Evolutionary conservation across 2,888 invertebrate species (phyloP).

Genomic region (Drosophila prostipennis): DNA sequence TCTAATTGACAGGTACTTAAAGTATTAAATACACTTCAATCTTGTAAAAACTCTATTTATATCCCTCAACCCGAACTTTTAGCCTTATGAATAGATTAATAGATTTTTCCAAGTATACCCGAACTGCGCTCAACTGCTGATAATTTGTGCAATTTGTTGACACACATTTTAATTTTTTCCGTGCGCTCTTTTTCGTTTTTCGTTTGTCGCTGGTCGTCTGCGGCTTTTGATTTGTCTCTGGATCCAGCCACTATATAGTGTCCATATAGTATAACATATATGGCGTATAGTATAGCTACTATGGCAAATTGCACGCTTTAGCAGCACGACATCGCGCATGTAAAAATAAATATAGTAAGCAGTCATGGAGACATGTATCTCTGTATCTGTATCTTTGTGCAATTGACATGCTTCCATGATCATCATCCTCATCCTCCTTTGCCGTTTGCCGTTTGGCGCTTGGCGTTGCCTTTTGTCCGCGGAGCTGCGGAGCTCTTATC

Average conservation of each 20-base stretch:
- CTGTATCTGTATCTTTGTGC: slow-evolving; percentile 35
- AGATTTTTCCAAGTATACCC: neutral
- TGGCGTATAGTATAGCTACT: neutral
- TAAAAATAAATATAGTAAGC: slow-evolving; percentile 10
- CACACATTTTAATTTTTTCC: slow-evolving; percentile 64
- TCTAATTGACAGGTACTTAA: too few species aligned
- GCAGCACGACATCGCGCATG: slow-evolving; percentile 53
- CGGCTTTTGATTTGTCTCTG: slow-evolving; percentile 20
- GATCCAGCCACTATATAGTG: neutral
- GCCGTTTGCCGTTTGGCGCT: too few species aligned
- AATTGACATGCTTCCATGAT: slow-evolving; percentile 48
- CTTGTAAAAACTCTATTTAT: too few species aligned
- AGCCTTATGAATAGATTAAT: neutral
- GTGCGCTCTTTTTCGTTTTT: slow-evolving; percentile 17
- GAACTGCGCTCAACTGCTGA: slow-evolving; percentile 32
- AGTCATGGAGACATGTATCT: neutral
- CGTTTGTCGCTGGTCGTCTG: slow-evolving; percentile 18
- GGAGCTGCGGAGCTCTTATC: slow-evolving; percentile 33
- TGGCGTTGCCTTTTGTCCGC: slow-evolving; percentile 8
- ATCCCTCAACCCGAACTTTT: neutral
- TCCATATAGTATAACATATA: neutral
- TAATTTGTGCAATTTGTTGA: slow-evolving; percentile 73
- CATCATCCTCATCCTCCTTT: slow-evolving; percentile 21
- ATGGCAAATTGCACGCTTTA: slow-evolving; percentile 44
- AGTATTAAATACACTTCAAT: too few species aligned